Evolutionary conservation across 2,888 invertebrate genomes (phyloP), one percentile per base, ranked within the genome.

Genomic region (Agrotis exclamationis): DNA sequence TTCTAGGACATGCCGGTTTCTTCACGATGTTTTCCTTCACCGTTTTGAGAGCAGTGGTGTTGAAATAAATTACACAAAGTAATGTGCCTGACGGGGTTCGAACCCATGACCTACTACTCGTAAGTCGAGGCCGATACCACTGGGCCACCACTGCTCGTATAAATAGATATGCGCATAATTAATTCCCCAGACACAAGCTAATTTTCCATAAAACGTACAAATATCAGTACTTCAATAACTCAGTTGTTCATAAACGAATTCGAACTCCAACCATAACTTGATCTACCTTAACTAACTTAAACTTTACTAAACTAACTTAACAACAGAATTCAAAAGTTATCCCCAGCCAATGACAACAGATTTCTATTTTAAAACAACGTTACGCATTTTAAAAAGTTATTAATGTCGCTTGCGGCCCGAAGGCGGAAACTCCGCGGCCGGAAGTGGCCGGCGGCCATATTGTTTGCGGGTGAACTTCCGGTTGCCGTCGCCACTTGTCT

Each of bases 361-460:
- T 70, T 79, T 83, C 75, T 80, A 80, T 84, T 86, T 85, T 72
- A 70, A 83, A 86, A 85, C 80, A 78, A 81, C 83, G 70, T 86
- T 80, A 87, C 86, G 86, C 87, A 82, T 87, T 82, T 86, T 82
- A 76, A 82, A 83, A 84, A 85, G 82, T 87, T 87, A 82, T 85
- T 86, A 87, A 87, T 87, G 86, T 86, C 81, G 71, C 58, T 67
- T 73, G 76, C 62, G 76, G 78, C 69, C 80, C 54, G 84, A 82
- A 79, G 85, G 85, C 88, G 89, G 89, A 88, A 89, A 88, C 89
- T 88, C 84, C 82, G 85, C 86, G 88, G 85, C 82, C 90, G 93
- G 93, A 92, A 89, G 91, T 89, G 90, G 91, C 92, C 89, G 90
- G 90, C 91, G 89, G 93, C 93, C 93, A 93, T 93, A 92, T 93